phyloP scores from a whole-genome alignment of 2,888 invertebrate genomes.

The Synanthedon vespiformis region DNA sequence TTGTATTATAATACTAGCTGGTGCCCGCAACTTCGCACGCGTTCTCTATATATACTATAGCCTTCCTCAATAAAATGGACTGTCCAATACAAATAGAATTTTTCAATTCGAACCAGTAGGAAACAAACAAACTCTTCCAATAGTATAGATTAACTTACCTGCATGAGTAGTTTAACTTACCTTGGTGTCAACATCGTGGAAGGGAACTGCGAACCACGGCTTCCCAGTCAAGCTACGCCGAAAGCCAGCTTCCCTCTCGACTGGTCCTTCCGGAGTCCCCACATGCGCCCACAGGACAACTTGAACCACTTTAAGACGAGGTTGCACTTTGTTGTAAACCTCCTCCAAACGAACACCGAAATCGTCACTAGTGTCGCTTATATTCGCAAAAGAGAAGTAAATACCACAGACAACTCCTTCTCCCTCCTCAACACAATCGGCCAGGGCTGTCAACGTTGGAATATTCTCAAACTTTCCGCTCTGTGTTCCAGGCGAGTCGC shows the following conservation, averaged over 20 bases:
- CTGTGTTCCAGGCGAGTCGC: conserved; percentile 48
- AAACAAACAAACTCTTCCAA: too few relatives aligned
- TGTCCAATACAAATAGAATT: too few relatives aligned
- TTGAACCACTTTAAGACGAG: conserved; percentile 73
- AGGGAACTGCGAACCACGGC: conserved; percentile 79
- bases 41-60: too few relatives aligned
- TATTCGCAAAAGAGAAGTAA: conserved; percentile 79
- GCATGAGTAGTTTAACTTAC: conserved; percentile 40
- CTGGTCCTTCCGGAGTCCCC: conserved; percentile 69
- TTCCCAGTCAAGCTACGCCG: conserved; percentile 72
- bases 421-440: conserved; percentile 57
- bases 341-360: conserved; percentile 74
- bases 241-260: conserved; percentile 76
- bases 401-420: conserved; percentile 71
- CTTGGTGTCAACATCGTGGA: conserved; percentile 78
- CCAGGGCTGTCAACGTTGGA: conserved; percentile 53
- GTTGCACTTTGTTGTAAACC: conserved; percentile 62
- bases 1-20: too few relatives aligned
- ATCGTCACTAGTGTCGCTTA: conserved; percentile 76
- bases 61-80: too few relatives aligned
- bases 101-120: too few relatives aligned
- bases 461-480: conserved; percentile 58
- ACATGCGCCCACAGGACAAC: conserved; percentile 77
- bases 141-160: too few relatives aligned
- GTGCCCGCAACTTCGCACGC: too few relatives aligned